Evolutionary conservation across 2,888 invertebrate genomes (phyloP).

Genomic region (Serripes groenlandicus): DNA sequence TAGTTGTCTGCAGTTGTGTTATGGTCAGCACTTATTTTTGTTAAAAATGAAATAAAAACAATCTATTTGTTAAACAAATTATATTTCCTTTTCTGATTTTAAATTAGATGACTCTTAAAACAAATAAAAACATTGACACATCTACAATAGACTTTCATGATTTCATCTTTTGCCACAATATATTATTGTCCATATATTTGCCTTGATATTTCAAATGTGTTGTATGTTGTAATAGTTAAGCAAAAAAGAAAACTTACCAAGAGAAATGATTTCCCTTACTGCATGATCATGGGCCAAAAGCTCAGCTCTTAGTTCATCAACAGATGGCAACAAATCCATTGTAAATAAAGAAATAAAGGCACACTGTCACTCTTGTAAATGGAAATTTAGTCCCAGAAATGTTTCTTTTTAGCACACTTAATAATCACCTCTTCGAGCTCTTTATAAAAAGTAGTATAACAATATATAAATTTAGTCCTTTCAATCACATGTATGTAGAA

Average conservation of each 20-base stretch:
- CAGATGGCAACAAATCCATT: slow-evolving; percentile 63
- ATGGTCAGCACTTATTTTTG: too few relatives aligned
- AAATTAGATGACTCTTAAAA: too few relatives aligned
- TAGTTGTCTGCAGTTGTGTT: too few relatives aligned
- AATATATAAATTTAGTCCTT: not conserved
- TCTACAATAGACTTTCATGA: too few relatives aligned
- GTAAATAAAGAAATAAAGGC: not conserved
- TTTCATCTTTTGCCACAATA: too few relatives aligned
- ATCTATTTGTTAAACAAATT: too few relatives aligned
- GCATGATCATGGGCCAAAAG: slow-evolving; percentile 61
- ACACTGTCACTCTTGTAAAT: not conserved
- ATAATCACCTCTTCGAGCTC: not conserved
- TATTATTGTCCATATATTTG: too few relatives aligned
- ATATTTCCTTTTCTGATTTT: too few relatives aligned
- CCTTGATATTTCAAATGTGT: not conserved
- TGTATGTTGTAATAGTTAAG: not conserved
- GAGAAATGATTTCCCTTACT: slow-evolving; percentile 50
- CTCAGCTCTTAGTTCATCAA: slow-evolving; percentile 51
- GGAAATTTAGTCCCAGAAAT: not conserved
- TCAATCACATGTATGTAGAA: not conserved
- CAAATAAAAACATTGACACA: too few relatives aligned
- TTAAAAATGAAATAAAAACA: too few relatives aligned
- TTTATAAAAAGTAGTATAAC: not conserved
- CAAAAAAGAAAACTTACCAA: slow-evolving; percentile 42
- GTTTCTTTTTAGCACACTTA: not conserved